These are phyloP conservation scores for Zhuqinia jingwanae DNA, from an alignment of 2,888 invertebrate species.

Conservation along the genomic window DNA sequence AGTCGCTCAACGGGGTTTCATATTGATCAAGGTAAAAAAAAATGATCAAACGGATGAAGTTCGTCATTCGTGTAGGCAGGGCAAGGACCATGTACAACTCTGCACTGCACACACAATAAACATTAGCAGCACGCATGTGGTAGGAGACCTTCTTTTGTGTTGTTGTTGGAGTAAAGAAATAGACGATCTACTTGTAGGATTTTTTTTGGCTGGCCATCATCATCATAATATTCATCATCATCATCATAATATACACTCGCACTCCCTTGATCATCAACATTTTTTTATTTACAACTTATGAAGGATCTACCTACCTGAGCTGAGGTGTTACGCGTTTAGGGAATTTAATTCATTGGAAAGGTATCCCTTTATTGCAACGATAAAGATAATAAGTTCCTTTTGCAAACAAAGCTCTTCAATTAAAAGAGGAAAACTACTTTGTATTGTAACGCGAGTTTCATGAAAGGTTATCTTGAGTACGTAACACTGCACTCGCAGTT, in stretches of 20 bases:
- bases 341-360: not conserved
- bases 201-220: conserved; percentile 37
- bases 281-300: not conserved
- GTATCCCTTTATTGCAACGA: conserved; percentile 1
- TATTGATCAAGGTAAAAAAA: conserved; percentile 50
- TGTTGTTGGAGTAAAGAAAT: not conserved
- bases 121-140: not conserved
- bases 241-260: too few species aligned
- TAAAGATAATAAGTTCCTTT: not conserved
- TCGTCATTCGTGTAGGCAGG: conserved; percentile 43
- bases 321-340: conserved; percentile 10
- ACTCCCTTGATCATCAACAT: conserved; percentile 24
- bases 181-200: conserved; percentile 32
- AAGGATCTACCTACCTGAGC: not conserved
- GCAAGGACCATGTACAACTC: conserved; percentile 31
- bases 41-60: conserved; percentile 34
- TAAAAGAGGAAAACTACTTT: conserved; percentile 23
- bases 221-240: too few species aligned
- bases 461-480: conserved; percentile 3
- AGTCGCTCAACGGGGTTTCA: conserved; percentile 14
- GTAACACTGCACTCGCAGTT: not conserved
- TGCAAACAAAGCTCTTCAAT: not conserved
- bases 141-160: not conserved
- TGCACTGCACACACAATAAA: not conserved
- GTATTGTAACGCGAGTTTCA: conserved; percentile 6